Evolutionary conservation across 2,797 vertebrate species (phyloP), one percentile per base, ranked within the genome.

Genomic region (Myripristis murdjan): DNA sequence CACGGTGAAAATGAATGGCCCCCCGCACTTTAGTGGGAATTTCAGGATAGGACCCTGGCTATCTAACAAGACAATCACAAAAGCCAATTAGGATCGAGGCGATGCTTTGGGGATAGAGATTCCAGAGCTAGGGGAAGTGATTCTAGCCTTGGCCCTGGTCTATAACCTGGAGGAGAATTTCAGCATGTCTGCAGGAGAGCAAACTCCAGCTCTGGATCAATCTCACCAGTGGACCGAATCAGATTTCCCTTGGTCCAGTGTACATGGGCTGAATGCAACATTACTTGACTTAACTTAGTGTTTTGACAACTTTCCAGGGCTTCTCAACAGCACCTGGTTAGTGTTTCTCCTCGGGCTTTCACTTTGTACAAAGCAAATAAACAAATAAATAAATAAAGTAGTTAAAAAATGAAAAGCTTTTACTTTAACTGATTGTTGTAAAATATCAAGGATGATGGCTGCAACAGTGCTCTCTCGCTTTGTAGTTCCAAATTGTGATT

Each of bases 31-130:
- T 83, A 88, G 83, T 79, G 77, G 81, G 88, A 92, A 92, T 93
- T 92, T 90, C 86, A 89, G 88, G 77, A 89, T 87, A 84, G 87
- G 78, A 82, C 89, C 78, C 72, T 63, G 57, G 88, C 84, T 90
- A 88, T 91, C 91, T 92, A 93, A 94, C 87, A 92, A 93, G 90
- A 90, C 91, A 94, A 93, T 95, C 93, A 93, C 91, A 89, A 93
- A 92, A 93, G 92, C 93, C 93, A 95, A 95, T 95, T 94, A 95
- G 88, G 89, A 85, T 79, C 59, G 53, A 79, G 85, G 88, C 70
- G 71, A 87, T 82, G 87, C 90, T 93, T 88, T 85, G 82, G 89
- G 92, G 90, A 90, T 89, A 91, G 79, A 84, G 85, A 90, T 91
- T 93, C 75, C 72, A 72, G 61, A 75, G 76, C 83, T 90, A 83